Conservation (phyloP, 1,140 invertebrate species). For the Megalopta genalis region DNA sequence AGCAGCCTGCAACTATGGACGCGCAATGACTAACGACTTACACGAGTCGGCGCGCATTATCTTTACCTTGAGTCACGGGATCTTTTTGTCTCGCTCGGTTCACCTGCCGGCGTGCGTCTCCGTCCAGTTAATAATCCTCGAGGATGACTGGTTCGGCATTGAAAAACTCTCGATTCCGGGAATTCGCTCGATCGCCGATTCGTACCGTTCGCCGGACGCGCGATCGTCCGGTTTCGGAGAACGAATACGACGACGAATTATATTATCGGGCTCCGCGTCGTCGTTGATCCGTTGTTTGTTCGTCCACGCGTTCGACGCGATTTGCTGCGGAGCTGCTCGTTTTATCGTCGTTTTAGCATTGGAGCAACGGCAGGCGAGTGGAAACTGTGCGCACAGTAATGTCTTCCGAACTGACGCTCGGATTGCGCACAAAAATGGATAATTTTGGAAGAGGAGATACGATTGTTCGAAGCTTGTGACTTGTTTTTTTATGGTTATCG, state of each 20-base stretch:
- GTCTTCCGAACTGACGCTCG: no score
- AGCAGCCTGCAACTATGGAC: not conserved
- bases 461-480: no score
- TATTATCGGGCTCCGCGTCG: no score
- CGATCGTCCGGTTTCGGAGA: not conserved
- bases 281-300: not conserved
- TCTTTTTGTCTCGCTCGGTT: constrained; percentile 27
- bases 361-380: constrained; percentile 5
- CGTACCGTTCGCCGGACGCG: not conserved
- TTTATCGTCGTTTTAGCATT: no score
- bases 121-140: not conserved
- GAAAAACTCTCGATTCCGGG: not conserved
- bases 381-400: no score
- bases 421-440: no score
- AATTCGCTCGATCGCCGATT: not conserved
- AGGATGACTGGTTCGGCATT: not conserved
- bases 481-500: no score
- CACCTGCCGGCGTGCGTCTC: constrained; percentile 5
- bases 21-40: constrained; percentile 31
- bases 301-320: not conserved
- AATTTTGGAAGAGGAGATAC: no score
- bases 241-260: no score
- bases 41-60: constrained; percentile 20
- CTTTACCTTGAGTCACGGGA: constrained; percentile 45
- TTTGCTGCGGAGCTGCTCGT: not conserved